phyloP scores from a whole-genome alignment of 23 tunicate genomes.

The Pegea sp. region DNA sequence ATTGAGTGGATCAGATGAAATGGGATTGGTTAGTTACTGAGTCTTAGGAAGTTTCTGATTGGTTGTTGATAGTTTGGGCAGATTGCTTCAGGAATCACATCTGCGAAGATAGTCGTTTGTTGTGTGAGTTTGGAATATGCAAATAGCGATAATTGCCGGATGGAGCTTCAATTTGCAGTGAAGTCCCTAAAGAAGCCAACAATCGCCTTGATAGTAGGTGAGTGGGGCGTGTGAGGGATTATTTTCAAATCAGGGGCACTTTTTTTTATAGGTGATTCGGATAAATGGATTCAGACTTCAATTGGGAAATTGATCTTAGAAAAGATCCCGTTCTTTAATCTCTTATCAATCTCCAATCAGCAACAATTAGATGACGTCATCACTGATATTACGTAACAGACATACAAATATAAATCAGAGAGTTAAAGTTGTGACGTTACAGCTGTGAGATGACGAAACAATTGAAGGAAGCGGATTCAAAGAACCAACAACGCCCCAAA shows the following conservation, averaged over 20 bases:
- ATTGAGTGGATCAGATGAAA: constrained; percentile 55
- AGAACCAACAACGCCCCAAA: too few relatives aligned
- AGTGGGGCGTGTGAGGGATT: neutral
- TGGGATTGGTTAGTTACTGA: constrained; percentile 56
- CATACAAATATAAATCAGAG: too few relatives aligned
- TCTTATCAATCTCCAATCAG: constrained; percentile 4
- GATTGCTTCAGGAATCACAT: constrained; percentile 51
- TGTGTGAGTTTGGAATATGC: constrained; percentile 78
- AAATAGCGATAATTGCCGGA: constrained; percentile 63
- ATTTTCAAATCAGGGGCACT: neutral
- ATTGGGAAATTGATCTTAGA: constrained; percentile 33
- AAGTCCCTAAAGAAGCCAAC: constrained; percentile 50
- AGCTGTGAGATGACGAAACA: too few relatives aligned
- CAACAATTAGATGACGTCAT: constrained; percentile 17
- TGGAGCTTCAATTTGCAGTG: constrained; percentile 84
- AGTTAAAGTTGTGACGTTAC: too few relatives aligned
- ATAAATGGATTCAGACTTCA: constrained; percentile 46
- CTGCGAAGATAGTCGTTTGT: constrained; percentile 47
- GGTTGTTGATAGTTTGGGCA: constrained; percentile 41
- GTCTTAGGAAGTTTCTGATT: neutral
- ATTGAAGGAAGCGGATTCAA: too few relatives aligned
- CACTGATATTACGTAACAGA: too few relatives aligned
- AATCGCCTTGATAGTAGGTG: constrained; percentile 49
- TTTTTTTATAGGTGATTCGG: constrained; percentile 17
- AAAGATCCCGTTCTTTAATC: constrained; percentile 4